A percentile compares a stretch with the other conserved stretches of the same genome.
phyloP scores from a whole-genome alignment of 2,797 vertebrate genomes.

The Lophius americanus region DNA sequence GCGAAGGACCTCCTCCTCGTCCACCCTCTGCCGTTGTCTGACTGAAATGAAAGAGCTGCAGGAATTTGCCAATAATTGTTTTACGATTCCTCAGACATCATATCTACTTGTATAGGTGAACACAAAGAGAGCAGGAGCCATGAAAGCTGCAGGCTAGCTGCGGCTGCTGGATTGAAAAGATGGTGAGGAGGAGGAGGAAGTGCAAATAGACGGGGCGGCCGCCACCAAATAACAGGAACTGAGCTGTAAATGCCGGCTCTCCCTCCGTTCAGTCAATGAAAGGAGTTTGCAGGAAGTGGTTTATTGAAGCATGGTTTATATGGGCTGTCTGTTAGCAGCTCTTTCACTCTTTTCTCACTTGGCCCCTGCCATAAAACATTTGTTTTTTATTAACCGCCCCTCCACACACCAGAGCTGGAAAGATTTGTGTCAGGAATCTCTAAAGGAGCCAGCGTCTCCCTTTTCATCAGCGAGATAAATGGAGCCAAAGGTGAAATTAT shows the following conservation, averaged over 20 bases:
- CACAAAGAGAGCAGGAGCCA: conserved; percentile 83
- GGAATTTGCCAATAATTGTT: conserved; percentile 89
- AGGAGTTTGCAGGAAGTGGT: conserved; percentile 84
- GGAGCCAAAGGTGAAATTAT: not conserved
- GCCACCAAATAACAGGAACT: conserved; percentile 91
- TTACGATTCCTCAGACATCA: conserved; percentile 89
- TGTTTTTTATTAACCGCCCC: conserved; percentile 61
- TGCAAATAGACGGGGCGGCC: conserved; percentile 75
- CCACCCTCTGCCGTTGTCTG: conserved; percentile 21
- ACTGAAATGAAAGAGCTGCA: conserved; percentile 79
- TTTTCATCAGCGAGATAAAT: conserved; percentile 25
- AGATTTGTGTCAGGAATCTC: conserved; percentile 23
- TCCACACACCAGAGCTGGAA: conserved; percentile 26
- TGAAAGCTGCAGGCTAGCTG: conserved; percentile 85
- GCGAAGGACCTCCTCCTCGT: not conserved
- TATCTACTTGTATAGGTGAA: conserved; percentile 88
- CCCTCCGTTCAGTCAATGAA: conserved; percentile 86
- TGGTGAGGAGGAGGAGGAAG: conserved; percentile 66
- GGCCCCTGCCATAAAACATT: conserved; percentile 69
- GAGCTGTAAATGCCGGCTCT: conserved; percentile 89
- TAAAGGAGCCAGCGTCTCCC: not conserved
- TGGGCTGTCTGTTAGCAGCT: conserved; percentile 77
- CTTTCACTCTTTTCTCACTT: conserved; percentile 68
- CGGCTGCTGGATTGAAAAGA: conserved; percentile 87
- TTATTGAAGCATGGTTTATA: conserved; percentile 86